A percentile compares a stretch with the other conserved stretches of the same genome.
Conservation (phyloP, 2,888 invertebrate species). For the Chrysodeixis includens region DNA sequence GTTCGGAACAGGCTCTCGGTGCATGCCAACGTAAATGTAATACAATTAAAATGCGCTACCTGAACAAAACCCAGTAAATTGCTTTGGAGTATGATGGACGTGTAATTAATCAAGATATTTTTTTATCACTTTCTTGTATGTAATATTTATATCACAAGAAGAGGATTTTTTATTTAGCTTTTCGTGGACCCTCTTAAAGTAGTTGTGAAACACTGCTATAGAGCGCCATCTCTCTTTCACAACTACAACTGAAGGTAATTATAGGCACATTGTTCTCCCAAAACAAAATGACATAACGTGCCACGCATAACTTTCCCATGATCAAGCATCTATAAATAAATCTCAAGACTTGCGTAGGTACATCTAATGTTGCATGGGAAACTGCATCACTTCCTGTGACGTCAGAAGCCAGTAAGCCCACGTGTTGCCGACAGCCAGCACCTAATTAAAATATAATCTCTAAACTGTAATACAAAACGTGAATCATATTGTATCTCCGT, state of each 20-base stretch:
- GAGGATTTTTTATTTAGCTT: too few relatives aligned
- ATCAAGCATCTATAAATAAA: slow-evolving; percentile 38
- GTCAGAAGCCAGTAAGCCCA: slow-evolving; percentile 56
- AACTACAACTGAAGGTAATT: too few relatives aligned
- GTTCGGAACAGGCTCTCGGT: neutral
- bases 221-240: too few relatives aligned
- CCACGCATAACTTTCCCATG: slow-evolving; percentile 33
- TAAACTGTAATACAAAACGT: slow-evolving; percentile 17
- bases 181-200: too few relatives aligned
- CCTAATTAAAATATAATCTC: slow-evolving; percentile 40
- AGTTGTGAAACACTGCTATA: too few relatives aligned
- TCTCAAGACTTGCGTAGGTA: slow-evolving; percentile 19
- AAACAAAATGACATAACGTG: neutral
- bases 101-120: neutral
- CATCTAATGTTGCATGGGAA: slow-evolving; percentile 63
- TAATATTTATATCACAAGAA: too few relatives aligned
- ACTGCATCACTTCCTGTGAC: slow-evolving; percentile 72
- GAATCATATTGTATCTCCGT: slow-evolving; percentile 31
- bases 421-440: slow-evolving; percentile 39
- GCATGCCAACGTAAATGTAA: neutral
- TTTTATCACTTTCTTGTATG: neutral
- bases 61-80: slow-evolving; percentile 1
- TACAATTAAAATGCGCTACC: slow-evolving; percentile 1
- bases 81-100: neutral
- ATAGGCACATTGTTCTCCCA: neutral